phyloP scores from a whole-genome alignment of 1,140 invertebrate genomes.

The Aphaenogaster ashmeadi region DNA sequence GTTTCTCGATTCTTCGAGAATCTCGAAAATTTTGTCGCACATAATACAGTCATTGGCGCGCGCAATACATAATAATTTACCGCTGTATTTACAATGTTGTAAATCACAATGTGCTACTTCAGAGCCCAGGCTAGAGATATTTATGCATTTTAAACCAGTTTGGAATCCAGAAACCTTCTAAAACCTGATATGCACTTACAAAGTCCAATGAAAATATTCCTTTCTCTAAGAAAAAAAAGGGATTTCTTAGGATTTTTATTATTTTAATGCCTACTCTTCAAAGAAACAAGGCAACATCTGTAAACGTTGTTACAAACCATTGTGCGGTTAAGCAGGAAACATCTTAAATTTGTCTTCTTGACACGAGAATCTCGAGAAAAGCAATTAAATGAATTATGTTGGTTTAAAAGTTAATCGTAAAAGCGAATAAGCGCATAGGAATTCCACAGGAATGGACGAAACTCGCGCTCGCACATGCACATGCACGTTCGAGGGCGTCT shows the following conservation, averaged over 20 bases:
- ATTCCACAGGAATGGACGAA: constrained; percentile 6
- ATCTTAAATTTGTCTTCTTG: not conserved
- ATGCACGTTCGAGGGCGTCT: not conserved
- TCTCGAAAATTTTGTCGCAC: not conserved
- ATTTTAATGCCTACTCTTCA: not conserved
- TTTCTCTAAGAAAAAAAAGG: not conserved
- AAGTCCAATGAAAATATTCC: not conserved
- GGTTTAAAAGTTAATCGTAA: constrained; percentile 1
- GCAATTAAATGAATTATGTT: not conserved
- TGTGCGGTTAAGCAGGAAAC: not conserved
- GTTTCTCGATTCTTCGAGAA: not conserved
- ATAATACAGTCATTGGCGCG: not conserved
- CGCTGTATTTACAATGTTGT: not conserved
- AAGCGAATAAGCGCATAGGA: not conserved
- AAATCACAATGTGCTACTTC: not conserved
- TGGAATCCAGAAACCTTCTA: not conserved
- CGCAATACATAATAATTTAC: not conserved
- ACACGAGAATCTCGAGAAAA: not conserved
- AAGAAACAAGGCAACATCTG: not conserved
- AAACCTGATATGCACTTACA: not conserved
- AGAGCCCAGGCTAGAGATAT: not conserved
- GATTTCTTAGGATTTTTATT: not conserved
- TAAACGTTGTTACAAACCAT: not conserved
- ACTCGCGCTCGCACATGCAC: not conserved
- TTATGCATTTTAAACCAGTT: constrained; percentile 10